Evolutionary conservation across 2,888 invertebrate species (phyloP).

Genomic region (Stictocephala bisonia): DNA sequence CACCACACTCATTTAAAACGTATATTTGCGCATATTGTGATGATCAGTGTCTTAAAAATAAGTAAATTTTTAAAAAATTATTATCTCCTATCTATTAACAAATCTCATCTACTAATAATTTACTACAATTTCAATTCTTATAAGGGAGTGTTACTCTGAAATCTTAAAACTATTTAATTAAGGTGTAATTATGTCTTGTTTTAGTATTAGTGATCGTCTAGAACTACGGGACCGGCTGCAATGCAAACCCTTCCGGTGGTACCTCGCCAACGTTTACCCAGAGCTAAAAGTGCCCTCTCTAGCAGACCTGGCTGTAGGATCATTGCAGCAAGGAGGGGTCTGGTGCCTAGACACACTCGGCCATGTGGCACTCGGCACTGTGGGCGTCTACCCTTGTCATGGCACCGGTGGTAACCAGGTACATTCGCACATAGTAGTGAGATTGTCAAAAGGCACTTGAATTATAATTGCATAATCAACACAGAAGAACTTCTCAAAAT

Average conservation of each 20-base stretch:
- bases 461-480: no score
- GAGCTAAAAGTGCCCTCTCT: constrained; percentile 81
- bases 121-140: no score
- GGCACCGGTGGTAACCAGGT: constrained; percentile 96
- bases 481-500: no score
- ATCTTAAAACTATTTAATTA: no score
- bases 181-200: constrained; percentile 57
- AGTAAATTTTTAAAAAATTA: no score
- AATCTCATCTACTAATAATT: no score
- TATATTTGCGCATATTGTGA: no score
- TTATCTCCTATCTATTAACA: no score
- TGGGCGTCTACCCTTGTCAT: constrained; percentile 95
- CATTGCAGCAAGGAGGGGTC: constrained; percentile 82
- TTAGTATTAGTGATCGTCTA: constrained; percentile 86
- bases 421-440: constrained; percentile 38
- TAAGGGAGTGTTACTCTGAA: no score
- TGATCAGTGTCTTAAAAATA: no score
- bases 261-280: constrained; percentile 92
- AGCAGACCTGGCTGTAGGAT: constrained; percentile 71
- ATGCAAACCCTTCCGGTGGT: constrained; percentile 97
- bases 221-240: constrained; percentile 81
- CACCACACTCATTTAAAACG: no score
- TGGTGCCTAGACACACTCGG: constrained; percentile 96
- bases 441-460: no score
- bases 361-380: constrained; percentile 83